Base-by-base conservation (phyloP, 2,113 vertebrate genomes). In the Panurus biarmicus region DNA sequence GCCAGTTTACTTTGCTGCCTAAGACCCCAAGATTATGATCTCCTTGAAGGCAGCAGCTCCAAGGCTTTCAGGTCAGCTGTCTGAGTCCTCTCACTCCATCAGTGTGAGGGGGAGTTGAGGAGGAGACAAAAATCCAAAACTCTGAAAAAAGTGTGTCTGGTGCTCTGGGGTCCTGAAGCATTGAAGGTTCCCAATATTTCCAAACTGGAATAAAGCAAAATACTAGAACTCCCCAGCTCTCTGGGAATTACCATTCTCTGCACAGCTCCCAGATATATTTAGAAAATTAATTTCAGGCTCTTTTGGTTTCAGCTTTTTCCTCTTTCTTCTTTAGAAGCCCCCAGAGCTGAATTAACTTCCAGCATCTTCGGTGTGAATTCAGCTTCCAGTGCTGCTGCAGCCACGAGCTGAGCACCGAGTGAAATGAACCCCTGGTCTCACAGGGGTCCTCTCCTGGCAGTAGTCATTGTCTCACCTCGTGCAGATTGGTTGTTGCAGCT, bases 281-380 rank as follows among this genome's bases (percentile, higher is more conserved):
- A 96, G 88, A 84, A 96, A 93, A 93, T 74, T 93, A 92, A 94
- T 96, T 96, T 96, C 92, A 94, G 90, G 85, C 69, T 92, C 44
- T 86, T 90, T 79, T 96, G 95, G 44, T 92, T 95, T 93, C 75
- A 80, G 19, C 5, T 54, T 87, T 70, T 93, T 7, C 50, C 6
- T 42, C 45, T 79, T 82, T 75, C 61, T 80, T 84, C 42, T 94
- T 80, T 62, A 88, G 71, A 87, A 88, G 50, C 20, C 69, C 64
- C 75, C 17, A 77, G 92, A 95, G 75, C 54, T 66, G 71, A 91
- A 82, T 88, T 93, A 74, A n/a, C 29, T 91, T 79, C 11, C 25
- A 74, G 29, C 26, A 40, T 85, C 33, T 61, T 73, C 21, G 24
- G 54, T 4, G 11, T 58, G 71, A 77, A 67, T 85, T 93, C 60